Evolutionary conservation across 2,113 vertebrate species (phyloP).

Genomic region (Sminthopsis crassicaudata): DNA sequence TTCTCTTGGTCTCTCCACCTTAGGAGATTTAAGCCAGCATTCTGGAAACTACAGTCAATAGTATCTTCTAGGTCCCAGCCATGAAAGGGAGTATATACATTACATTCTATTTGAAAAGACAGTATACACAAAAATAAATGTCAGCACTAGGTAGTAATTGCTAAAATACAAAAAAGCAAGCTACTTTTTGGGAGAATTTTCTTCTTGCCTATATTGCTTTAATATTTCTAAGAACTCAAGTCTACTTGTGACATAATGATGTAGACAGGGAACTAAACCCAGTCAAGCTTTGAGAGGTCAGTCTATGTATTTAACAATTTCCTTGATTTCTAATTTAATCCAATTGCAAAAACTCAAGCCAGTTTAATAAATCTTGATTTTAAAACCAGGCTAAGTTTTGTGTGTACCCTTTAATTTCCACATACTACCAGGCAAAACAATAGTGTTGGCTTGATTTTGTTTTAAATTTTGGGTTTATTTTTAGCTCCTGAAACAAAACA

Average conservation of each 20-base stretch:
- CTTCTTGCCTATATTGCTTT: conserved; percentile 25
- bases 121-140: neutral
- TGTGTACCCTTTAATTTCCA: neutral
- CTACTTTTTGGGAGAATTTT: neutral
- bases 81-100: neutral
- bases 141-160: neutral
- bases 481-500: conserved; percentile 54
- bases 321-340: neutral
- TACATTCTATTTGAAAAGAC: neutral
- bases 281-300: neutral
- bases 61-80: neutral
- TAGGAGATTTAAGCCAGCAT: neutral
- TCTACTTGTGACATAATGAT: neutral
- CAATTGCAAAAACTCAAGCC: neutral
- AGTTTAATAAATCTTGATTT: neutral
- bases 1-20: neutral
- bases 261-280: conserved; percentile 6
- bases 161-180: neutral
- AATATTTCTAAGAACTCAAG: conserved; percentile 41
- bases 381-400: neutral
- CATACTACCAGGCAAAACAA: neutral
- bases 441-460: neutral
- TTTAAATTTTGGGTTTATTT: conserved; percentile 46
- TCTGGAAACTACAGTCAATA: neutral
- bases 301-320: neutral